phyloP scores from a whole-genome alignment of 2,113 vertebrate genomes.

The Onychorhynchus coronatus region DNA sequence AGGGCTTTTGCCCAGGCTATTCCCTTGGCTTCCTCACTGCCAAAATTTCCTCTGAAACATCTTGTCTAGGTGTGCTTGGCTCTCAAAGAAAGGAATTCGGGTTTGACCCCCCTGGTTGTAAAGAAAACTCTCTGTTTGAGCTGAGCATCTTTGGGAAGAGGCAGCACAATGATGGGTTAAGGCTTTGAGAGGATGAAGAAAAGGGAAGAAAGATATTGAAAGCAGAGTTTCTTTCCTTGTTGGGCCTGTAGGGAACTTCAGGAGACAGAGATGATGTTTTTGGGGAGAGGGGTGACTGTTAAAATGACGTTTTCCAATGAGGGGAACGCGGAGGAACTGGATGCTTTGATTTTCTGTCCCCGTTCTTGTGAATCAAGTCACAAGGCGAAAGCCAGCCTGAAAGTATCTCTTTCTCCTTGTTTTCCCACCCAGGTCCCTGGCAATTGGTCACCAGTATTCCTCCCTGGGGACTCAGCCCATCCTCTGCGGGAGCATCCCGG shows the following conservation, averaged over 20 bases:
- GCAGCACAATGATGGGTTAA: neutral
- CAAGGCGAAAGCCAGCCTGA: neutral
- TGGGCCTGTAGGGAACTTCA: neutral
- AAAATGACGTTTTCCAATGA: fast-evolving
- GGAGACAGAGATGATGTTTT: neutral
- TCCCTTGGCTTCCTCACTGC: neutral
- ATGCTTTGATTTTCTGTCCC: neutral
- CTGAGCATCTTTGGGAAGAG: neutral
- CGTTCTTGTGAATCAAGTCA: neutral
- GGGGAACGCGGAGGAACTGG: neutral
- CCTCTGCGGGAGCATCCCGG: constrained; percentile 92
- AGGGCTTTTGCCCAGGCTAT: neutral
- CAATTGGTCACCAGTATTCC: constrained; percentile 91
- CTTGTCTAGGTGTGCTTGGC: neutral
- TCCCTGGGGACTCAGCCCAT: constrained; percentile 90
- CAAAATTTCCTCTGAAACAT: neutral
- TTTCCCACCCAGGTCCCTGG: constrained; percentile 83
- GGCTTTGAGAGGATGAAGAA: neutral
- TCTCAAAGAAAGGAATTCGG: neutral
- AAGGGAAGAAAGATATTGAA: neutral
- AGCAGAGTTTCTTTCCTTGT: neutral
- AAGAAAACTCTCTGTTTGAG: neutral
- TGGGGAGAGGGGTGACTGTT: neutral
- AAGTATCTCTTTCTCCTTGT: neutral
- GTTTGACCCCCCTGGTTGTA: neutral